Conservation (phyloP, 2,113 vertebrate species). For the Cygnus buccinator region DNA sequence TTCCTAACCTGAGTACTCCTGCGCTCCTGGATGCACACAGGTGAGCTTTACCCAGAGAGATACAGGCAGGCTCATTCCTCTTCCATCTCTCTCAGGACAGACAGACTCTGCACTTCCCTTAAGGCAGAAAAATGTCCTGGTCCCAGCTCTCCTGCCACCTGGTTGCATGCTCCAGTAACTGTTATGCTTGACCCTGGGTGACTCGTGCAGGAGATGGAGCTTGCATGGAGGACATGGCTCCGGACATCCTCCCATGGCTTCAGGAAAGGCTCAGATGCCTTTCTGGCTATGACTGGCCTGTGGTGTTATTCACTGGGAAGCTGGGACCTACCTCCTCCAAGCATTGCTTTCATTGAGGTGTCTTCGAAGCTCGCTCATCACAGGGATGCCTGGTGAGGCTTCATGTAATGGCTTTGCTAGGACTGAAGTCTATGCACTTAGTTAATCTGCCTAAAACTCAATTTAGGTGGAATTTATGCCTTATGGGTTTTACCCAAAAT, state of each 20-base stretch:
- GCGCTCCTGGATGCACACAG: not conserved
- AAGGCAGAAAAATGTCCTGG: not conserved
- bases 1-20: not conserved
- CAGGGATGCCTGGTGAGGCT: not conserved
- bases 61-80: not conserved
- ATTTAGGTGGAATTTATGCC: not conserved
- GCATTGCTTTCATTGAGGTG: not conserved
- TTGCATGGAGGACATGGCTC: fast-evolving
- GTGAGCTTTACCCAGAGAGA: not conserved
- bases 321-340: not conserved
- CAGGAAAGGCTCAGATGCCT: not conserved
- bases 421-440: not conserved
- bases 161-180: not conserved
- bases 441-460: slow-evolving; percentile 21
- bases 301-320: not conserved
- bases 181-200: fast-evolving
- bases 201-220: not conserved
- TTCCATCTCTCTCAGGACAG: not conserved
- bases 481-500: slow-evolving; percentile 41
- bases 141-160: not conserved
- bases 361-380: not conserved
- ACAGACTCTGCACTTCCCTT: not conserved
- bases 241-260: not conserved
- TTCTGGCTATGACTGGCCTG: not conserved
- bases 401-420: not conserved